Evolutionary conservation across 1,140 invertebrate genomes (phyloP), one percentile per base, ranked within the genome.

Genomic region (Hermatobates lingyangjiaoensis): DNA sequence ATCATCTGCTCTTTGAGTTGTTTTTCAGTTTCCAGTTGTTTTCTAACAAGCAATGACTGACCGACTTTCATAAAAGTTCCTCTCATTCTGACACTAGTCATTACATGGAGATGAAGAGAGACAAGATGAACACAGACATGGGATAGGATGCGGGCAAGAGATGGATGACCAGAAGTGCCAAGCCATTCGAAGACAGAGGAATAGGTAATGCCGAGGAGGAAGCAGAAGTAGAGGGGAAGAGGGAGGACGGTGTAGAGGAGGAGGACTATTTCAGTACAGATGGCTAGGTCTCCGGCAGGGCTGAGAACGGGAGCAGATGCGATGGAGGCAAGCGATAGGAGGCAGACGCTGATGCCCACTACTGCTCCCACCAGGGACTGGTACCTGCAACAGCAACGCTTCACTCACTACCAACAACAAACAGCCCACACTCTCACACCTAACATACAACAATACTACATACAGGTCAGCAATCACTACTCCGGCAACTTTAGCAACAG

Each of bases 51-150:
- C 15, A 90, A 63, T 53, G 89, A 92, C 63, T 95, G 89, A 0
- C 90, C 89, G 44, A 96, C 87, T 71, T 94, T 94, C 80, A 94
- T 89, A 68, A 96, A 96, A 4, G 90, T 95, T 50, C 89, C 91
- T 20, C 89, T 74, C 79, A 89, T 88, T 54, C 90, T 74, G 1
- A 89, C 86, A 63, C 85, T 78, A 26, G 84, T 90, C 84, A 94
- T 92, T 56, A 95, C 76, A 56, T 90, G 78, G 60, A 94, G 87
- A 70, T 94, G 91, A 46, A 93, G 70, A 26, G 90, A 90, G 52
- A 96, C 87, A 39, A 94, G 68, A 65, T 97, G 92, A 26, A 93
- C 81, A 64, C 86, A 89, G 18, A 88, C 58, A 60, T 96, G 91
- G 51, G 89, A 75, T 39, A 92, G 66, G 48, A 84, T 69, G 59